A percentile compares a stretch with the other conserved stretches of the same genome.
Conservation (phyloP, 2,888 invertebrate genomes). For the Plagiodera versicolora region DNA sequence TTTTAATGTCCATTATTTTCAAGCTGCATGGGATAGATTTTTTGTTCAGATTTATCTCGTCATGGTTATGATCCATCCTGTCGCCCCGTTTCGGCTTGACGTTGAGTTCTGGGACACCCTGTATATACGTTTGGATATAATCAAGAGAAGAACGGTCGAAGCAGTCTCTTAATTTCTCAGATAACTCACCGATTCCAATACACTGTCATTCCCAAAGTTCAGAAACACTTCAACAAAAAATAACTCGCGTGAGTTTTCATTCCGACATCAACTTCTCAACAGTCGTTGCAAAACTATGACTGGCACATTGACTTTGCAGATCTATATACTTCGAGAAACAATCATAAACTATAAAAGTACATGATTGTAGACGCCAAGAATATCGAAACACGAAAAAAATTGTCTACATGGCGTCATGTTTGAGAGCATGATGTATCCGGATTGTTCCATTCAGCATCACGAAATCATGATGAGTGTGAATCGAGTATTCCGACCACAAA, state of each 20-base stretch:
- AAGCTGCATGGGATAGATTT: too few relatives aligned
- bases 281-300: slow-evolving; percentile 22
- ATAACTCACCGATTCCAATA: background rate
- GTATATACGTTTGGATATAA: too few relatives aligned
- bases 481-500: slow-evolving; percentile 6
- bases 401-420: slow-evolving; percentile 22
- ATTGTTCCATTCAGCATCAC: slow-evolving; percentile 13
- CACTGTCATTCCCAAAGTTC: background rate
- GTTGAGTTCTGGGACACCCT: too few relatives aligned
- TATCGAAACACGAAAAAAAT: slow-evolving; percentile 21
- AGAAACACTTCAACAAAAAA: too few relatives aligned
- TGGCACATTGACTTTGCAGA: slow-evolving; percentile 22
- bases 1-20: too few relatives aligned
- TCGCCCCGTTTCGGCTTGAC: too few relatives aligned
- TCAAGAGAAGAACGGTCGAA: too few relatives aligned
- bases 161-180: background rate
- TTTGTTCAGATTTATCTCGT: too few relatives aligned
- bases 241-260: too few relatives aligned
- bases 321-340: slow-evolving; percentile 27
- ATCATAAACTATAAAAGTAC: slow-evolving; percentile 21
- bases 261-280: background rate
- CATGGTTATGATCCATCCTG: too few relatives aligned
- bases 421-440: slow-evolving; percentile 9
- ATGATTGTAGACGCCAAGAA: slow-evolving; percentile 26
- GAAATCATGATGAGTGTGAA: background rate